phyloP scores from a whole-genome alignment of 2,888 invertebrate species.

The Marasmarcha lunaedactyla region DNA sequence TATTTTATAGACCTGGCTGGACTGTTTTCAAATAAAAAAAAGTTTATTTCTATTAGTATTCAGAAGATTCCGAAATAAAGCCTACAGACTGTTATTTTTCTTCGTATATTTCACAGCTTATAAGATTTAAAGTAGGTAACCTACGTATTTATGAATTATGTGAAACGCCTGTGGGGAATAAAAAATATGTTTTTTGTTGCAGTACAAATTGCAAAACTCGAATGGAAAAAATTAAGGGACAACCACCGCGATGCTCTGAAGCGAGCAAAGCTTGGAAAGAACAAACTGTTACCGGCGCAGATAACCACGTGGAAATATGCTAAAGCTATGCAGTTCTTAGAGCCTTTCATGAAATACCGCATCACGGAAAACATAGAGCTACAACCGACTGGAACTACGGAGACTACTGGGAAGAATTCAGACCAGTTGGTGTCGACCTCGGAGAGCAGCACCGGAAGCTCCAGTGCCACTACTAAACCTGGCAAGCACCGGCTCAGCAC shows the following conservation, averaged over 20 bases:
- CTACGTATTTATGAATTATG: no score
- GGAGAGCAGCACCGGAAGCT: constrained; percentile 20
- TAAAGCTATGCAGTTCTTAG: constrained; percentile 56
- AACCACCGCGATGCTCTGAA: constrained; percentile 56
- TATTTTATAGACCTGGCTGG: no score
- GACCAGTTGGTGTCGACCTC: constrained; percentile 41
- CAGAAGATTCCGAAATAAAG: no score
- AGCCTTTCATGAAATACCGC: constrained; percentile 58
- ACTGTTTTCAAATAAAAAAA: no score
- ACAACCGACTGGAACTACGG: constrained; percentile 24
- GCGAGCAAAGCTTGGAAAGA: constrained; percentile 53
- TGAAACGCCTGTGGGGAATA: no score
- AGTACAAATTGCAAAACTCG: constrained; percentile 50
- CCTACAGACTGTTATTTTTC: no score
- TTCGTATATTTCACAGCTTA: no score
- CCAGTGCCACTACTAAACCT: constrained; percentile 15
- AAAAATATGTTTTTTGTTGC: constrained; percentile 20
- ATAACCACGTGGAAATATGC: constrained; percentile 63
- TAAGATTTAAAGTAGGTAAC: no score
- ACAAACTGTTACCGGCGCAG: constrained; percentile 53
- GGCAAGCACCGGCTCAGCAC: constrained; percentile 30
- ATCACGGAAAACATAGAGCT: constrained; percentile 56
- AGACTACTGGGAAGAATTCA: constrained; percentile 19
- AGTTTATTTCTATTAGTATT: no score
- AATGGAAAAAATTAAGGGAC: constrained; percentile 56